Conservation (phyloP, 2,888 invertebrate species). For the Leistus spinibarbis region DNA sequence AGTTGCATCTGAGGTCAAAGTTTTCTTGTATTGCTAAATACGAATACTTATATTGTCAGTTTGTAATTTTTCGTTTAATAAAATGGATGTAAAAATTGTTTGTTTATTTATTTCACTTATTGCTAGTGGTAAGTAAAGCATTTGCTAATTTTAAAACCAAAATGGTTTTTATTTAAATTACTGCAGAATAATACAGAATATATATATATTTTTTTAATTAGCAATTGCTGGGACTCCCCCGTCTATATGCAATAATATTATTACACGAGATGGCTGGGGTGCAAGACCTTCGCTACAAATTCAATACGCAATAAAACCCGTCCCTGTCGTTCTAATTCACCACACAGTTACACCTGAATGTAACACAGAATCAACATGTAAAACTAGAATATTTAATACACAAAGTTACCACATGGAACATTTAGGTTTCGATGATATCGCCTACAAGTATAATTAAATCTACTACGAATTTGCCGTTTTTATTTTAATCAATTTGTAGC, state of each 20-base stretch:
- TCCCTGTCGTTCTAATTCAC: slow-evolving; percentile 62
- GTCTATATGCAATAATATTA: slow-evolving; percentile 56
- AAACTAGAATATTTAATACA: slow-evolving; percentile 55
- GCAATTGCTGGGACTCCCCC: background rate
- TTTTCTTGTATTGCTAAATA: background rate
- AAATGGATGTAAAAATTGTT: background rate
- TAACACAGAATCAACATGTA: slow-evolving; percentile 56
- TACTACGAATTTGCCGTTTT: background rate
- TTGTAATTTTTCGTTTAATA: background rate
- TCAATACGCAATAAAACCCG: slow-evolving; percentile 62
- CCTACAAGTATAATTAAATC: slow-evolving; percentile 59
- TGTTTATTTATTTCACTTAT: background rate
- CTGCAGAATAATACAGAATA: background rate
- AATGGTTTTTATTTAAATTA: background rate
- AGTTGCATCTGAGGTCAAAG: background rate
- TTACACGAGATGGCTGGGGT: slow-evolving; percentile 67
- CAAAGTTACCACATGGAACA: slow-evolving; percentile 61
- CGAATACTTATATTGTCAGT: background rate
- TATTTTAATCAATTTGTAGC: no score
- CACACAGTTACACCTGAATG: slow-evolving; percentile 64
- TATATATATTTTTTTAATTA: background rate
- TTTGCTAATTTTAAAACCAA: no score
- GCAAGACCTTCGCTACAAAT: slow-evolving; percentile 58
- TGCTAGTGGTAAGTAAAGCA: slow-evolving; percentile 3
- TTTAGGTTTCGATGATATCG: slow-evolving; percentile 63